Evolutionary conservation across 2,113 vertebrate genomes (phyloP).

Genomic region (Lepus timidus): DNA sequence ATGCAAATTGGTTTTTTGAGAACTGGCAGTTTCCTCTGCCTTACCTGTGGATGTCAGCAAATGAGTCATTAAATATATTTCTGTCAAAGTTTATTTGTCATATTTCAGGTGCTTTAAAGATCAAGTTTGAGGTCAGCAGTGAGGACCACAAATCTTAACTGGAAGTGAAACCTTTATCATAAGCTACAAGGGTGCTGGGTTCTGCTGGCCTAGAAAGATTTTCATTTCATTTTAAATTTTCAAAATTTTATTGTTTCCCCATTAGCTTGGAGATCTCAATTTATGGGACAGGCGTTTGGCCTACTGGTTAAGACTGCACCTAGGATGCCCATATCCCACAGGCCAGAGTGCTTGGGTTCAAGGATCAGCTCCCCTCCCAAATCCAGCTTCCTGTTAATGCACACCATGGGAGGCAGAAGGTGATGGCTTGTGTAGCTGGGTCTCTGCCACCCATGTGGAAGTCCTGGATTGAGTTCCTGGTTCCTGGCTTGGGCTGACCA

Average conservation of each 20-base stretch:
- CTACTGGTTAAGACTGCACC: too few relatives aligned
- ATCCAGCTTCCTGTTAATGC: too few relatives aligned
- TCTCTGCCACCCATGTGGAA: too few relatives aligned
- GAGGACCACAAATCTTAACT: constrained; percentile 26
- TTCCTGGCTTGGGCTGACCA: too few relatives aligned
- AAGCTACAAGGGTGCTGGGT: neutral
- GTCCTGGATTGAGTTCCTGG: too few relatives aligned
- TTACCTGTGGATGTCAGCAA: constrained; percentile 61
- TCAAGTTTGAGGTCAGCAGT: constrained; percentile 49
- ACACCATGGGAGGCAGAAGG: too few relatives aligned
- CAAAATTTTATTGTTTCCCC: constrained; percentile 32
- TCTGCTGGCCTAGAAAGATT: neutral
- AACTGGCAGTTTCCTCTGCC: constrained; percentile 30
- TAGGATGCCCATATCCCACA: too few relatives aligned
- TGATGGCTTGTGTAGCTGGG: too few relatives aligned
- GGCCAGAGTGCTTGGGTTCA: too few relatives aligned
- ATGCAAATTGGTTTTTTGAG: constrained; percentile 33
- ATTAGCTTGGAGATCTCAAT: neutral
- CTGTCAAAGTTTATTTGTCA: constrained; percentile 60
- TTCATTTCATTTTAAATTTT: constrained; percentile 50
- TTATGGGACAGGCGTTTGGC: neutral
- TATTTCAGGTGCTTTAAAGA: constrained; percentile 59
- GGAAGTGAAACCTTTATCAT: constrained; percentile 34
- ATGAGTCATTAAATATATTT: constrained; percentile 63
- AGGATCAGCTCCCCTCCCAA: too few relatives aligned